Percentiles rank a stretch among this genome's conserved stretches.
Conservation (phyloP, 2,113 vertebrate species). For the Pterocles gutturalis region DNA sequence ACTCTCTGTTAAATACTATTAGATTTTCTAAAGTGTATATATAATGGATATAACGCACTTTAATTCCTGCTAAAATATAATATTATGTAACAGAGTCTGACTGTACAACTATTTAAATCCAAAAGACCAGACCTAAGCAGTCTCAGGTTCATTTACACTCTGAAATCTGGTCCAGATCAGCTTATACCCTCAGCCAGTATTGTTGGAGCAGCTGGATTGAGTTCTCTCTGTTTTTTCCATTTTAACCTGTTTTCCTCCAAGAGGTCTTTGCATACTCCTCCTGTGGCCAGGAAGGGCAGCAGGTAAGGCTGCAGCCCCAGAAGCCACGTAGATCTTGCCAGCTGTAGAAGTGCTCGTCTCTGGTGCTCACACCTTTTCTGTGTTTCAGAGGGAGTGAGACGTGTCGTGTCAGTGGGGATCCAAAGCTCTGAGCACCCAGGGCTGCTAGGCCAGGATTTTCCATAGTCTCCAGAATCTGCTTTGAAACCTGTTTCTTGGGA, state of each 20-base stretch:
- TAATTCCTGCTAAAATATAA: background rate
- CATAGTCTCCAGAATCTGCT: background rate
- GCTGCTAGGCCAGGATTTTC: background rate
- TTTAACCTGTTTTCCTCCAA: background rate
- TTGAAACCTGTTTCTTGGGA: background rate
- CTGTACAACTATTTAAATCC: background rate
- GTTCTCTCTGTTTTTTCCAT: background rate
- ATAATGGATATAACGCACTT: background rate
- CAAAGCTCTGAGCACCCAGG: background rate
- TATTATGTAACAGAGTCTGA: background rate
- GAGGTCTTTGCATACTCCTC: background rate
- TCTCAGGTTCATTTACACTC: background rate
- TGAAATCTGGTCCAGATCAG: background rate
- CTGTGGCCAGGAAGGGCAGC: background rate
- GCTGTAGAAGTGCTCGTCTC: background rate
- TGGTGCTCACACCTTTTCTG: background rate
- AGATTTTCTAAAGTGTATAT: background rate
- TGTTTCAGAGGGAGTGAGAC: background rate
- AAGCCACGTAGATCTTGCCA: background rate
- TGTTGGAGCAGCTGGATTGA: background rate
- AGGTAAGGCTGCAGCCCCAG: background rate
- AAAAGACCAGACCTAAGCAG: background rate
- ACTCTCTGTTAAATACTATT: background rate
- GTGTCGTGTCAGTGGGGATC: background rate
- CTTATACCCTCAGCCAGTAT: background rate